Evolutionary conservation across 2,888 invertebrate species (phyloP).

Genomic region (Agonopterix alstromeriana): DNA sequence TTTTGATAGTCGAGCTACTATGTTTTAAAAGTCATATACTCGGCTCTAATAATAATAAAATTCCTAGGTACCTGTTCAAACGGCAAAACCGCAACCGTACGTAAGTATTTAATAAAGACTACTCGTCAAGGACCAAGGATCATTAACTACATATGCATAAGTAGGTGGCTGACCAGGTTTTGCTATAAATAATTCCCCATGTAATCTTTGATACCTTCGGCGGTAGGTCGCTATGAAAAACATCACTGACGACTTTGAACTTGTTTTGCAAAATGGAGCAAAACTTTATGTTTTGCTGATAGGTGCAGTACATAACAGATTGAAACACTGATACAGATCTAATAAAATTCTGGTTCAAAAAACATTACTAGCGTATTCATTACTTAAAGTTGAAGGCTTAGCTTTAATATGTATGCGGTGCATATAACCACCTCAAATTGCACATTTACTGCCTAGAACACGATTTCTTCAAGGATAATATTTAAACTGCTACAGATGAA

Average conservation of each 20-base stretch:
- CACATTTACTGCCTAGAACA: slow-evolving; percentile 46
- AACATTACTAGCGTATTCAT: slow-evolving; percentile 13
- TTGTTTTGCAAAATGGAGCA: too few relatives aligned
- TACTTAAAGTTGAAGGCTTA: slow-evolving; percentile 26
- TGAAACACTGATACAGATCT: not conserved
- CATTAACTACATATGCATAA: not conserved
- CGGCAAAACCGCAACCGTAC: not conserved
- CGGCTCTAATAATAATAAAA: too few relatives aligned
- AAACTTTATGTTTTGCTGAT: too few relatives aligned
- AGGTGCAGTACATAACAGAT: slow-evolving; percentile 6
- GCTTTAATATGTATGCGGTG: slow-evolving; percentile 35
- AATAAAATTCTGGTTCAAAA: slow-evolving; percentile 9
- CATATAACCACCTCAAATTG: slow-evolving; percentile 45
- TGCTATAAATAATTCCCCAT: too few relatives aligned
- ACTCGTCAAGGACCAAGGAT: not conserved
- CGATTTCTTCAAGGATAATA: slow-evolving; percentile 57
- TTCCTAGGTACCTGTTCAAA: too few relatives aligned
- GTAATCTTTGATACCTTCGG: too few relatives aligned
- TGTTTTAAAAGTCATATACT: not conserved
- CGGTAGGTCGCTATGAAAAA: too few relatives aligned
- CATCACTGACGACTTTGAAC: too few relatives aligned
- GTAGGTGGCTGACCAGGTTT: too few relatives aligned
- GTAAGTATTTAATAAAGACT: slow-evolving; percentile 1
- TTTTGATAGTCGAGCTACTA: too few relatives aligned
- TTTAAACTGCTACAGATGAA: slow-evolving; percentile 21